These are phyloP conservation scores for Naso thynnoides DNA, from an alignment of 2,797 vertebrate genomes.

Conservation along the genomic window DNA sequence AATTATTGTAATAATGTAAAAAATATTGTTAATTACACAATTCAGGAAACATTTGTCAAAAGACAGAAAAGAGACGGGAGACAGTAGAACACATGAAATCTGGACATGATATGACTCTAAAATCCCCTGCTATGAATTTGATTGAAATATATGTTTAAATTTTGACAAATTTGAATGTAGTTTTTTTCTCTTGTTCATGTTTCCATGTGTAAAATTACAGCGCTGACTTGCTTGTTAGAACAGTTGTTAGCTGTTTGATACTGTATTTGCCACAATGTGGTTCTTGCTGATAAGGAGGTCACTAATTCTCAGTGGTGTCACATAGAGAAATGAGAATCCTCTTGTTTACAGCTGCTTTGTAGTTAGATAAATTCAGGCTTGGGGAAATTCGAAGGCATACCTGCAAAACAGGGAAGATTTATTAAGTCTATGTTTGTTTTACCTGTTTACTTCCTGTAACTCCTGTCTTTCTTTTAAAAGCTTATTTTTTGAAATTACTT, in stretches of 20 bases:
- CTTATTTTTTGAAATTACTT: neutral
- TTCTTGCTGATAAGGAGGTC: constrained; percentile 59
- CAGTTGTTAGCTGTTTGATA: constrained; percentile 36
- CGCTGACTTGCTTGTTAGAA: constrained; percentile 16
- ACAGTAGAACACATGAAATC: neutral
- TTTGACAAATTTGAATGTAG: constrained; percentile 15
- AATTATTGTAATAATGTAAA: neutral
- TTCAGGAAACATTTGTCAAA: neutral
- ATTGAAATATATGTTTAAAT: constrained; percentile 14
- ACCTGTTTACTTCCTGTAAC: constrained; percentile 10
- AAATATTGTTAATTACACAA: constrained; percentile 8
- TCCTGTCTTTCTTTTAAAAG: neutral
- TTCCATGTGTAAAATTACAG: constrained; percentile 26
- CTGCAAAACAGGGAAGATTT: constrained; percentile 35
- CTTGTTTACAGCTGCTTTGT: constrained; percentile 57
- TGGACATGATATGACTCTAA: neutral
- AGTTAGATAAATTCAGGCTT: constrained; percentile 55
- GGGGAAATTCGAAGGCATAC: constrained; percentile 23
- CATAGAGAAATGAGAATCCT: constrained; percentile 42
- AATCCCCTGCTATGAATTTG: neutral
- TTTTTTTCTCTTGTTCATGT: neutral
- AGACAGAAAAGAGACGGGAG: neutral
- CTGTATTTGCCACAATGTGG: constrained; percentile 42
- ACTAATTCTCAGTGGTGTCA: constrained; percentile 60
- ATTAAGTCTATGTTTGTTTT: constrained; percentile 2